These are phyloP conservation scores for Acromyrmex charruanus DNA, from an alignment of 1,140 invertebrate species.

Conservation along the genomic window DNA sequence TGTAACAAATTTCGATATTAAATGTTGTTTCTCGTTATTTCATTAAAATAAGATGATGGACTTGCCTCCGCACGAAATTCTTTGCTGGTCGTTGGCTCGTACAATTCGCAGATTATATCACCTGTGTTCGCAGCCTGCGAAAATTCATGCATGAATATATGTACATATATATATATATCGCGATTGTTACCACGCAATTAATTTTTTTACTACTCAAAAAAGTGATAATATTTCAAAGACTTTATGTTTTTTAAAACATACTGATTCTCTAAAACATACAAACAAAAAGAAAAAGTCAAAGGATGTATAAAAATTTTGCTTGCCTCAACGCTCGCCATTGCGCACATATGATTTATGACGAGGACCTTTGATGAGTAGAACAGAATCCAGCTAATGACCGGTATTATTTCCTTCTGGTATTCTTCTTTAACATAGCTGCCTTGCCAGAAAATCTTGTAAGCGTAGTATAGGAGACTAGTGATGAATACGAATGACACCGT, in stretches of 20 bases:
- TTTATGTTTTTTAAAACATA: background rate
- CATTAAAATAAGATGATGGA: background rate
- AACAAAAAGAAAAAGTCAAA: background rate
- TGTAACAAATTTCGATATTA: slow-evolving; percentile 47
- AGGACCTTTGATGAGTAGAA: slow-evolving; percentile 58
- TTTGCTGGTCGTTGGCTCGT: slow-evolving; percentile 67
- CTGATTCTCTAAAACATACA: background rate
- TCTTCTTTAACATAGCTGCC: accelerated
- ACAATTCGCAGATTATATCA: slow-evolving; percentile 75
- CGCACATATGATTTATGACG: slow-evolving; percentile 62
- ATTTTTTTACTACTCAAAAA: background rate
- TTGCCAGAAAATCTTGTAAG: slow-evolving; percentile 60
- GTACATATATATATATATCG: background rate
- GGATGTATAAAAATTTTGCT: background rate
- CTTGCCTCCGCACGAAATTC: slow-evolving; percentile 72
- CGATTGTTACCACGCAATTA: background rate
- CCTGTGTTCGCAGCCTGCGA: slow-evolving; percentile 70
- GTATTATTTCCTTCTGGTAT: background rate
- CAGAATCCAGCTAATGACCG: slow-evolving; percentile 38
- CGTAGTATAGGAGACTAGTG: slow-evolving; percentile 68
- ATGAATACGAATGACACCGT: slow-evolving; percentile 64
- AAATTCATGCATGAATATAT: background rate
- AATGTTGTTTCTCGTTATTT: background rate
- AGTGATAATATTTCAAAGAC: background rate
- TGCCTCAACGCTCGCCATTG: slow-evolving; percentile 61